A percentile compares a stretch with the other conserved stretches of the same genome.
Evolutionary conservation across 2,113 vertebrate genomes (phyloP).

Genomic region (Halcyon senegalensis): DNA sequence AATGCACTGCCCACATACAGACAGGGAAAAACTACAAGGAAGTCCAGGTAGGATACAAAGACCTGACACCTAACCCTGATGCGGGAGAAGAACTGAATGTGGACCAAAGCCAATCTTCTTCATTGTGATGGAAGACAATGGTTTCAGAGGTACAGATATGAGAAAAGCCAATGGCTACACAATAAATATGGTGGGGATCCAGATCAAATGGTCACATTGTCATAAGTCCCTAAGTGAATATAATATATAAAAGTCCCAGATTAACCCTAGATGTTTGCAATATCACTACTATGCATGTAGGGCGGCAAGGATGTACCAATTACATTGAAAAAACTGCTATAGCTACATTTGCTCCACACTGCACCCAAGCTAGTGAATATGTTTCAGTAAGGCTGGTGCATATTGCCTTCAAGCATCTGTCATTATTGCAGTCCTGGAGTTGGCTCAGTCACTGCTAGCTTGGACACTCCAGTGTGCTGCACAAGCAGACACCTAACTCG

Average conservation of each 20-base stretch:
- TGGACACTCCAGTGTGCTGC: neutral
- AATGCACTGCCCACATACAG: neutral
- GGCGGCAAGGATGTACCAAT: neutral
- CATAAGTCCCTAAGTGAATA: neutral
- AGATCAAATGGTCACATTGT: neutral
- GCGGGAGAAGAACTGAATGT: neutral
- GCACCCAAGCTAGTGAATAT: neutral
- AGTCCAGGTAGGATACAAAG: neutral
- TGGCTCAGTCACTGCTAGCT: neutral
- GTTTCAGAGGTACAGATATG: neutral
- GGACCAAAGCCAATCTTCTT: neutral
- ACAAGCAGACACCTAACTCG: neutral
- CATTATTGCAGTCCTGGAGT: neutral
- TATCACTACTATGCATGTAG: neutral
- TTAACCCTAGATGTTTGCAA: neutral
- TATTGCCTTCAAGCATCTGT: neutral
- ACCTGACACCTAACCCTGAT: neutral
- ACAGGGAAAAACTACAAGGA: neutral
- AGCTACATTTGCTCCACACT: neutral
- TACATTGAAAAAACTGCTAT: neutral
- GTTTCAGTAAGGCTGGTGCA: neutral
- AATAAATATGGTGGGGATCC: neutral
- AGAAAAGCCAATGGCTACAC: neutral
- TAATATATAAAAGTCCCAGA: neutral
- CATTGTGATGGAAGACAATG: neutral